Conservation (phyloP, 2,797 vertebrate species). For the Dendrocincla tyrannina region DNA sequence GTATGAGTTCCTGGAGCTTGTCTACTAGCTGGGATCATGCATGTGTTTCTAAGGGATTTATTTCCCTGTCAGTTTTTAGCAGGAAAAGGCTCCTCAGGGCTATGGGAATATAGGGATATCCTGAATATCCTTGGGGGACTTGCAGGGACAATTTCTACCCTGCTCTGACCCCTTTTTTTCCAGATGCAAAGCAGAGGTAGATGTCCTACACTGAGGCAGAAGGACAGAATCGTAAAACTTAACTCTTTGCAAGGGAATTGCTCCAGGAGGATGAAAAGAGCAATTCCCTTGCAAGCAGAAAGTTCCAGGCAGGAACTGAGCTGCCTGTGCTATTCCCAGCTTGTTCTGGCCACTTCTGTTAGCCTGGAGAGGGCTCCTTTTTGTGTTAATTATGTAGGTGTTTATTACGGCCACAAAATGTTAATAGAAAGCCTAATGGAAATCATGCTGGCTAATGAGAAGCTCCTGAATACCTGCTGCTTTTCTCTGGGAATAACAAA, state of each 20-base stretch:
- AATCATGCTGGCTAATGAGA: constrained; percentile 59
- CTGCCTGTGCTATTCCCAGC: background rate
- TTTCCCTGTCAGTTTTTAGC: background rate
- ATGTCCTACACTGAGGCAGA: background rate
- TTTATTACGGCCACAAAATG: constrained; percentile 55
- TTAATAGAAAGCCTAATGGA: constrained; percentile 52
- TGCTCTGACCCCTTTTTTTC: background rate
- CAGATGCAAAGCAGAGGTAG: background rate
- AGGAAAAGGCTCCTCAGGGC: background rate
- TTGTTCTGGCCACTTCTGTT: background rate
- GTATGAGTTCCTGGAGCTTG: background rate
- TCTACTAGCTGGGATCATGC: background rate
- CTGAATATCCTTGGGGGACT: background rate
- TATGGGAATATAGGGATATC: background rate
- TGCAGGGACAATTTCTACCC: background rate
- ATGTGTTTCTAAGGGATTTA: background rate
- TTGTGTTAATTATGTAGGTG: constrained; percentile 44
- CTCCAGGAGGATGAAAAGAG: background rate
- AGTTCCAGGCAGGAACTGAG: background rate
- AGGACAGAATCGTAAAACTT: background rate
- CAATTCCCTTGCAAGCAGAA: background rate
- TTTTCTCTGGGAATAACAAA: constrained; percentile 41
- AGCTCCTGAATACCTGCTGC: constrained; percentile 23
- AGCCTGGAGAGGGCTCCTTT: background rate
- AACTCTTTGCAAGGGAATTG: background rate